Conservation (phyloP, 1,140 invertebrate species). For the Saccostrea glomerata region DNA sequence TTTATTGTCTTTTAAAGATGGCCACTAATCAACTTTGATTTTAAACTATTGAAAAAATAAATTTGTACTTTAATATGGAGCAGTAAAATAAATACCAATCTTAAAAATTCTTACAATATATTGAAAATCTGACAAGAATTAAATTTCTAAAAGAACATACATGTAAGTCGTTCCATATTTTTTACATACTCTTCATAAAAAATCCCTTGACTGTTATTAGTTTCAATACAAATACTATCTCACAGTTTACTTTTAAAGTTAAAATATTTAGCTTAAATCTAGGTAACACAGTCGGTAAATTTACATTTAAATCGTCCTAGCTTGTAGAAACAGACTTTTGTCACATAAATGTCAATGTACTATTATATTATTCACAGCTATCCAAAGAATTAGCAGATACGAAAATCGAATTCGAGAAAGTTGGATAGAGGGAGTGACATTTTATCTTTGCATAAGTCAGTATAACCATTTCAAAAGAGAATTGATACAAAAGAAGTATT, state of each 20-base stretch:
- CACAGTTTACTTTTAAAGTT: neutral
- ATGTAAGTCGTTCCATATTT: too few species aligned
- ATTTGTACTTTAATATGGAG: neutral
- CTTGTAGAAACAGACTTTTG: neutral
- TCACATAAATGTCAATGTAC: neutral
- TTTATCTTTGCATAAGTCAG: neutral
- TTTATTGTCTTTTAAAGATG: neutral
- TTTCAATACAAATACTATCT: neutral
- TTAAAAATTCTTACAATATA: too few species aligned
- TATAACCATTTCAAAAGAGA: neutral
- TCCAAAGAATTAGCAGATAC: neutral
- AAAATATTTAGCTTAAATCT: neutral
- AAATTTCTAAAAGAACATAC: too few species aligned
- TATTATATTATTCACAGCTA: neutral
- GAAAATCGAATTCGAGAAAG: neutral
- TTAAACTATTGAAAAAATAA: neutral
- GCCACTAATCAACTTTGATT: neutral
- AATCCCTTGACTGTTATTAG: too few species aligned
- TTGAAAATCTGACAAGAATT: too few species aligned
- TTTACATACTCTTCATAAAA: too few species aligned
- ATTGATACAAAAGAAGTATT: neutral
- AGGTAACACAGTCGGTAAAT: neutral
- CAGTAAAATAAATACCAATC: neutral
- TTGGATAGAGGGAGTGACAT: neutral
- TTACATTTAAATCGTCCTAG: neutral